These are phyloP conservation scores for Halichoeres trimaculatus DNA, from an alignment of 2,113 vertebrate species.

Conservation along the genomic window DNA sequence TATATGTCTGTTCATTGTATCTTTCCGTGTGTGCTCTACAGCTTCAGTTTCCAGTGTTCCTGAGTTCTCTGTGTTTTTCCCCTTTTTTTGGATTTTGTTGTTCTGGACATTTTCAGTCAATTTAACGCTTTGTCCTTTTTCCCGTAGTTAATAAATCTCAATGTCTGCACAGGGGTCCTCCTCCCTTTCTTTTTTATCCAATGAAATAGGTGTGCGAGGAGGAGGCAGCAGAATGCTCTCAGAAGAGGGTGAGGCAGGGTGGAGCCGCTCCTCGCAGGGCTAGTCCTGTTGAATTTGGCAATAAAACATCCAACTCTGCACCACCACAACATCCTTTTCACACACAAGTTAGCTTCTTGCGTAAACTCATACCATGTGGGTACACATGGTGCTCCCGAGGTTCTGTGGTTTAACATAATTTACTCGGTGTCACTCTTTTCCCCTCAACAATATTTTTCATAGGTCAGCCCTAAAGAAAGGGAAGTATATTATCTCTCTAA, in stretches of 20 bases:
- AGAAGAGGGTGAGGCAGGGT: conserved; percentile 31
- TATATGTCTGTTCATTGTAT: no score
- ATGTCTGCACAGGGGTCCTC: no score
- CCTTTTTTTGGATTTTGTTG: no score
- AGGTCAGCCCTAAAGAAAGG: not conserved
- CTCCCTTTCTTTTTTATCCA: not conserved
- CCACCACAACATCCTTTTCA: conserved; percentile 18
- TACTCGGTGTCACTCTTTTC: conserved; percentile 22
- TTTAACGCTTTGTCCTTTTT: no score
- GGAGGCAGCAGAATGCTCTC: not conserved
- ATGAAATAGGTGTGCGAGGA: not conserved
- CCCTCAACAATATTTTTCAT: not conserved
- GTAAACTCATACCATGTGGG: conserved; percentile 13
- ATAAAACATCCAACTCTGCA: conserved; percentile 1
- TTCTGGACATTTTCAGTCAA: no score
- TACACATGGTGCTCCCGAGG: not conserved
- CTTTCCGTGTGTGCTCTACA: no score
- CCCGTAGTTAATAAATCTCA: no score
- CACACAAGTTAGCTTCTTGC: not conserved
- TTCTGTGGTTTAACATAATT: conserved; percentile 17
- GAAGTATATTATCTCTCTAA: conserved; percentile 10
- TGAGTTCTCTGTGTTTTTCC: no score
- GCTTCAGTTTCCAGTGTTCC: no score
- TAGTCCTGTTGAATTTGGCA: conserved; percentile 38
- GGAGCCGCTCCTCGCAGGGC: not conserved